Evolutionary conservation across 2,113 vertebrate genomes (phyloP).

Genomic region (Oncorhynchus tshawytscha): DNA sequence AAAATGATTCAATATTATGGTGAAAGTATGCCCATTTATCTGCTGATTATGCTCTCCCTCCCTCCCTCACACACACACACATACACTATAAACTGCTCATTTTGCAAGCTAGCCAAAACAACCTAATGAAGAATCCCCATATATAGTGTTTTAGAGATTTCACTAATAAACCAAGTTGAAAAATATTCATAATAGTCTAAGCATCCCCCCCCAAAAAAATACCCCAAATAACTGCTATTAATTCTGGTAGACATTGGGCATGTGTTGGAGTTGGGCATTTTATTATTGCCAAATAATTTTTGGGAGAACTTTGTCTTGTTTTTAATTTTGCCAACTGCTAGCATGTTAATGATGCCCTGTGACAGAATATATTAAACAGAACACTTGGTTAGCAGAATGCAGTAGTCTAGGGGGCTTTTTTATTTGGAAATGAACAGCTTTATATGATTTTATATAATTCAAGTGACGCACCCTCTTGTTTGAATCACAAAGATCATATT

Average conservation of each 20-base stretch:
- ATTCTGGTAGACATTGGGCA: neutral
- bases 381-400: constrained; percentile 49
- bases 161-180: too few species aligned
- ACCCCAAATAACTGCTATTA: too few species aligned
- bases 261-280: constrained; percentile 13
- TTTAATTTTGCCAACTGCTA: constrained; percentile 57
- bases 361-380: constrained; percentile 54
- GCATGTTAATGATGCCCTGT: constrained; percentile 56
- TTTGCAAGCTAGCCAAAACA: too few species aligned
- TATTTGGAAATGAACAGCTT: constrained; percentile 40
- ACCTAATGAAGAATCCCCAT: too few species aligned
- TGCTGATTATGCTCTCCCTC: neutral
- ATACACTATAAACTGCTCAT: neutral
- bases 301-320: constrained; percentile 43
- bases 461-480: neutral
- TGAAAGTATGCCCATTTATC: too few species aligned
- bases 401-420: constrained; percentile 41
- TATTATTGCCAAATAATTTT: constrained; percentile 28
- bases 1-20: too few species aligned
- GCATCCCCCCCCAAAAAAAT: too few species aligned
- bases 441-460: constrained; percentile 13
- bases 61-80: neutral
- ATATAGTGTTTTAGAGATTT: too few species aligned
- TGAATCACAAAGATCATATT: neutral
- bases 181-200: too few species aligned